phyloP scores from a whole-genome alignment of 2,888 invertebrate genomes.

The Lithophane ornitopus region DNA sequence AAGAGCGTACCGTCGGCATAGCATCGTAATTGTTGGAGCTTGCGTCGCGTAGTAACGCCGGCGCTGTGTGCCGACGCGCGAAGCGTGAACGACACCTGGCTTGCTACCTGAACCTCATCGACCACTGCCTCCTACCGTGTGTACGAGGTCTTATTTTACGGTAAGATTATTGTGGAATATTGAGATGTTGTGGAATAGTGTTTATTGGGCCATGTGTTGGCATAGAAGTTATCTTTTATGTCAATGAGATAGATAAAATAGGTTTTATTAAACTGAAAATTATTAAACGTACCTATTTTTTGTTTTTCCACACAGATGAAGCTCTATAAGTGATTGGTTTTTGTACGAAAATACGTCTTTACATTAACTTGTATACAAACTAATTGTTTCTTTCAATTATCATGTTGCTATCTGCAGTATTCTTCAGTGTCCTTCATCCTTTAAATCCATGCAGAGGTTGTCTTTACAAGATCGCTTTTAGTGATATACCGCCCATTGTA shows the following conservation, averaged over 20 bases:
- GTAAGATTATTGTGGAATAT: constrained; percentile 42
- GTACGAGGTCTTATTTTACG: constrained; percentile 45
- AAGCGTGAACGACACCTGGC: constrained; percentile 79
- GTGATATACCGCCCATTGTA: no score
- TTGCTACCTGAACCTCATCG: constrained; percentile 56
- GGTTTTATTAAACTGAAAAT: not conserved
- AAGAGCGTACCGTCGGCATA: constrained; percentile 43
- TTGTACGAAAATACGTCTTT: not conserved
- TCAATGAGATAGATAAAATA: not conserved
- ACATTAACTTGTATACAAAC: not conserved
- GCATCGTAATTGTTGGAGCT: constrained; percentile 55
- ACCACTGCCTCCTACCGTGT: constrained; percentile 46
- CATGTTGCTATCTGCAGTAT: not conserved
- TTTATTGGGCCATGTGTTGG: not conserved
- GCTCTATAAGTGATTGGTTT: not conserved
- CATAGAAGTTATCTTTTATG: not conserved
- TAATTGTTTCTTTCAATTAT: not conserved
- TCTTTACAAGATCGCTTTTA: no score
- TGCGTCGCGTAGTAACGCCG: constrained; percentile 71
- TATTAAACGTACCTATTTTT: not conserved
- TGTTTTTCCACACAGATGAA: not conserved
- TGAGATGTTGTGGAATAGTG: not conserved
- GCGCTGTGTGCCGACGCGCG: constrained; percentile 68
- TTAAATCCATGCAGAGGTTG: not conserved
- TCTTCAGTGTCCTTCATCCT: not conserved